Conservation (phyloP, 2,797 vertebrate species). For the Fringilla coelebs region DNA sequence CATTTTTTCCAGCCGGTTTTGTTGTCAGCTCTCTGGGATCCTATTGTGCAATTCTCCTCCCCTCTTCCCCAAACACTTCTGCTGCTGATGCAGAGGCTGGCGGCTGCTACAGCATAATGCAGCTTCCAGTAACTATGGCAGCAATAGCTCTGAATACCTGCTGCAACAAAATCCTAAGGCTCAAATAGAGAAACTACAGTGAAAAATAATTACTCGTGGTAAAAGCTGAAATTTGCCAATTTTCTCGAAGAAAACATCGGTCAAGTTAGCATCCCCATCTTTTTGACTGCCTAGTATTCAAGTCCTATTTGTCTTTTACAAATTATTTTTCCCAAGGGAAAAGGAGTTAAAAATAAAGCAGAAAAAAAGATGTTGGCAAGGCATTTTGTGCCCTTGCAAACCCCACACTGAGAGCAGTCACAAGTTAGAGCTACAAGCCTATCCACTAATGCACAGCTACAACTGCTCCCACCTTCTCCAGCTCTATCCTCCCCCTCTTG, state of each 20-base stretch:
- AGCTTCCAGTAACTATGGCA: constrained; percentile 68
- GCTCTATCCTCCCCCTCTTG: neutral
- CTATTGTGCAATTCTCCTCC: constrained; percentile 51
- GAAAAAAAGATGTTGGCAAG: neutral
- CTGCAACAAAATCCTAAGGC: constrained; percentile 22
- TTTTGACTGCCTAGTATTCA: neutral
- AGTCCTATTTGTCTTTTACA: neutral
- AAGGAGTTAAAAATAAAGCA: constrained; percentile 10
- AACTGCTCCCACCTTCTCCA: neutral
- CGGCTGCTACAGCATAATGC: constrained; percentile 70
- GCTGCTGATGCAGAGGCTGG: constrained; percentile 60
- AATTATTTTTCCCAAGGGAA: neutral
- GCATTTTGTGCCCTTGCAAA: neutral
- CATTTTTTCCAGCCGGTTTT: constrained; percentile 32
- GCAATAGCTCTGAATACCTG: constrained; percentile 24
- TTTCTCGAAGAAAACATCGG: neutral
- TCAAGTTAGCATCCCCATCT: neutral
- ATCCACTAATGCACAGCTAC: neutral
- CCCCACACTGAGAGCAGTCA: neutral
- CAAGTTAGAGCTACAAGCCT: neutral
- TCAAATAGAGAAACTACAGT: constrained; percentile 15
- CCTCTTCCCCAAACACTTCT: constrained; percentile 50
- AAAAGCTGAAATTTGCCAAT: neutral
- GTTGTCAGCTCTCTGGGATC: constrained; percentile 44
- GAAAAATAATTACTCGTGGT: neutral